Conservation (phyloP, 2,888 invertebrate genomes). For the Heliconius sara region DNA sequence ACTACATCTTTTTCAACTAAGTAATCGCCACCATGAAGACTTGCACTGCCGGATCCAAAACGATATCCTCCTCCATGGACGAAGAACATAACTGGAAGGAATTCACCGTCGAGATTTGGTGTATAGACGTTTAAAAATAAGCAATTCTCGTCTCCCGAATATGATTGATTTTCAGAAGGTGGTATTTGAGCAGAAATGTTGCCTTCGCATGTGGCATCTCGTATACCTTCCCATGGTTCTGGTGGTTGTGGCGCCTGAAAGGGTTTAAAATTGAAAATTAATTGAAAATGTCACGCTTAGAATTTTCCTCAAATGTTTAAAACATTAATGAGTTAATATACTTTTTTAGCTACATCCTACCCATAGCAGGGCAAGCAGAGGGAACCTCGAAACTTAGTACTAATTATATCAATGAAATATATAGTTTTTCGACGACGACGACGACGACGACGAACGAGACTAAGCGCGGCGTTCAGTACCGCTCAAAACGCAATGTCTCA, state of each 20-base stretch:
- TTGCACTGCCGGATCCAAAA: slow-evolving; percentile 80
- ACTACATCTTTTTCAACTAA: slow-evolving; percentile 84
- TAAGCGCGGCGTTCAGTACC: too few relatives aligned
- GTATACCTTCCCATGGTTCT: slow-evolving; percentile 83
- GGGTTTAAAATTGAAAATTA: slow-evolving; percentile 6
- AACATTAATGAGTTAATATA: not conserved
- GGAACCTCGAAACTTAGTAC: too few relatives aligned
- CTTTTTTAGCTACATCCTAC: too few relatives aligned
- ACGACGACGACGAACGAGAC: too few relatives aligned
- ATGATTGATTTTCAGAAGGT: slow-evolving; percentile 64
- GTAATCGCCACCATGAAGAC: slow-evolving; percentile 78
- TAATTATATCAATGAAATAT: too few relatives aligned
- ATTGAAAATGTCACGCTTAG: not conserved
- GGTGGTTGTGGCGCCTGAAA: slow-evolving; percentile 84
- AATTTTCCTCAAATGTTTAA: not conserved
- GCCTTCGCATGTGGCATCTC: slow-evolving; percentile 85
- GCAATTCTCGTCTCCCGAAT: slow-evolving; percentile 86
- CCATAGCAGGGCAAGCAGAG: too few relatives aligned
- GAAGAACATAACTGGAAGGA: slow-evolving; percentile 84
- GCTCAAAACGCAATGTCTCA: too few relatives aligned
- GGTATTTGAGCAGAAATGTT: slow-evolving; percentile 85
- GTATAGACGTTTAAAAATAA: slow-evolving; percentile 88
- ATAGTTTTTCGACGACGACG: too few relatives aligned
- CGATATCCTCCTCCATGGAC: slow-evolving; percentile 83
- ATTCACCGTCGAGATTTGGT: slow-evolving; percentile 80